Conservation (phyloP, 2,113 vertebrate genomes). For the Conger conger region DNA sequence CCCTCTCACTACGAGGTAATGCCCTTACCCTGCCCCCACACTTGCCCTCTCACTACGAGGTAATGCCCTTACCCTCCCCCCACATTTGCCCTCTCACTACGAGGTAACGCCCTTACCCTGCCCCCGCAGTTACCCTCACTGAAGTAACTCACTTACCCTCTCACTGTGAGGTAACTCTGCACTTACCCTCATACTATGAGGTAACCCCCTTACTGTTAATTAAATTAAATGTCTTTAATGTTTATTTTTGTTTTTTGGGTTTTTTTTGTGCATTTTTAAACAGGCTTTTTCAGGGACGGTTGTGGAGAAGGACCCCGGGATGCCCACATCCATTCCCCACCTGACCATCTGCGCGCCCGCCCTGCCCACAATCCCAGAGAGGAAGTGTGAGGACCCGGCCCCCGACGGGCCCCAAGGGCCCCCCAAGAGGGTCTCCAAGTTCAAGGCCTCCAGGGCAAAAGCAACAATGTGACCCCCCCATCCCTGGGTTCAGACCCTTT, state of each 20-base stretch:
- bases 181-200: too few species aligned
- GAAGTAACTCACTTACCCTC: too few species aligned
- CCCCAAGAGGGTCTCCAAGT: conserved; percentile 76
- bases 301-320: conserved; percentile 87
- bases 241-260: too few species aligned
- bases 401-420: conserved; percentile 68
- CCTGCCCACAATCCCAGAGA: conserved; percentile 89
- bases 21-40: neutral
- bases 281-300: conserved; percentile 97
- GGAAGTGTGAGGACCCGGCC: conserved; percentile 82
- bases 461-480: conserved; percentile 58
- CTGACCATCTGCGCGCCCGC: conserved; percentile 76
- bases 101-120: too few species aligned
- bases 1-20: neutral
- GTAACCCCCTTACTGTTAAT: too few species aligned
- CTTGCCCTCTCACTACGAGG: too few species aligned
- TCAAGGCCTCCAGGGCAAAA: conserved; percentile 89
- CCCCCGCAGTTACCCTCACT: too few species aligned
- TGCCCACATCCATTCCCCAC: conserved; percentile 67
- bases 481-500: conserved; percentile 41
- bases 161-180: neutral
- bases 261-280: conserved; percentile 40
- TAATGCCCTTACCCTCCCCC: too few species aligned
- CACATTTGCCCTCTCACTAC: too few species aligned
- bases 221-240: too few species aligned